phyloP scores from a whole-genome alignment of 2,888 invertebrate species.

The Leuctra nigra region DNA sequence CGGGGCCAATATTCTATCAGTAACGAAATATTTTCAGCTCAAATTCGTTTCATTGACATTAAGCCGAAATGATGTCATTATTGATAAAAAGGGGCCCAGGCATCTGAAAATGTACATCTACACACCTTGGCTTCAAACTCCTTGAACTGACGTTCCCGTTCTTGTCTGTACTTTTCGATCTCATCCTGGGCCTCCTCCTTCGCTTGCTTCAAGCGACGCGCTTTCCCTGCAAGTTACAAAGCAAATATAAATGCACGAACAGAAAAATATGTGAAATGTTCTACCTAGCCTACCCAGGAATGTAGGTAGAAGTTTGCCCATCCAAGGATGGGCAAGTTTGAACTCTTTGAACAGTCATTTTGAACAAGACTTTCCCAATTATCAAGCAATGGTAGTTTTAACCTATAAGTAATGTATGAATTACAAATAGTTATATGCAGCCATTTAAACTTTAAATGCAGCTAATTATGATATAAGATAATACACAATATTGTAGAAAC shows the following conservation, averaged over 20 bases:
- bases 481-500: not conserved
- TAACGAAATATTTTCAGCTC: too few species aligned
- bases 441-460: too few species aligned
- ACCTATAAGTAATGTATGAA: too few species aligned
- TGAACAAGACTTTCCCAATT: too few species aligned
- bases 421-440: too few species aligned
- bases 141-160: conserved; percentile 86
- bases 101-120: not conserved
- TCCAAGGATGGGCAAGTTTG: too few species aligned
- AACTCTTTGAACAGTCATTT: too few species aligned
- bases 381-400: too few species aligned
- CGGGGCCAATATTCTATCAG: too few species aligned
- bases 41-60: too few species aligned
- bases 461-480: not conserved
- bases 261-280: not conserved
- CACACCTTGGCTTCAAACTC: conserved; percentile 86
- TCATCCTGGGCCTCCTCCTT: conserved; percentile 99
- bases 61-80: too few species aligned
- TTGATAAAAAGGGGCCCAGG: not conserved
- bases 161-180: conserved; percentile 93
- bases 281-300: not conserved
- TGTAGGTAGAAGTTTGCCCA: too few species aligned
- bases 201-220: conserved; percentile 95
- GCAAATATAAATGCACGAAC: not conserved
- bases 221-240: conserved; percentile 67